A percentile compares a stretch with the other conserved stretches of the same genome.
These are phyloP conservation scores for Diabrotica balteata DNA, from an alignment of 2,888 invertebrate species.

Conservation along the genomic window DNA sequence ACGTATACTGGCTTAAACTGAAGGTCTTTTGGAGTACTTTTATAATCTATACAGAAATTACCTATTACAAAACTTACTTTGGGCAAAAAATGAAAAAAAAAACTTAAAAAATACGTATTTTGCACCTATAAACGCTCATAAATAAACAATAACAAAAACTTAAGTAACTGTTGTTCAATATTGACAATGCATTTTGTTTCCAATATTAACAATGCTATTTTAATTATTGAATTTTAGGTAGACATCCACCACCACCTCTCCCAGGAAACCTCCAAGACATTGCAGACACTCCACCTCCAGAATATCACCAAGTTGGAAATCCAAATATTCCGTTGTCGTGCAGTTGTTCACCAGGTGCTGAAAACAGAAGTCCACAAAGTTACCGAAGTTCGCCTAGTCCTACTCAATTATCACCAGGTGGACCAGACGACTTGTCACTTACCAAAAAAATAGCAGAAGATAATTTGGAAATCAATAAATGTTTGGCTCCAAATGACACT, in stretches of 20 bases:
- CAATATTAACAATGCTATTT: not conserved
- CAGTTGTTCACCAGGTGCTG: constrained; percentile 55
- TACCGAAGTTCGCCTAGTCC: constrained; percentile 50
- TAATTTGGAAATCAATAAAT: constrained; percentile 32
- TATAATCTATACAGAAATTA: too few relatives aligned
- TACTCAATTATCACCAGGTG: constrained; percentile 54
- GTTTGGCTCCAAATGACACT: constrained; percentile 15
- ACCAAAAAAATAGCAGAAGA: constrained; percentile 39
- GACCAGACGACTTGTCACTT: constrained; percentile 56
- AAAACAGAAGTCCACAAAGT: constrained; percentile 49
- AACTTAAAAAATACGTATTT: too few relatives aligned
- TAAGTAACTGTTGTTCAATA: not conserved
- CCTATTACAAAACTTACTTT: too few relatives aligned
- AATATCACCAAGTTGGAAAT: constrained; percentile 48
- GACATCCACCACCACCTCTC: constrained; percentile 42
- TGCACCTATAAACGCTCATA: too few relatives aligned
- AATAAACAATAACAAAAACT: too few relatives aligned
- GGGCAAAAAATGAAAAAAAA: too few relatives aligned
- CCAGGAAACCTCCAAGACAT: constrained; percentile 36
- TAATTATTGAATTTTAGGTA: constrained; percentile 36
- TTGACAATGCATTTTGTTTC: not conserved
- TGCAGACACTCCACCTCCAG: constrained; percentile 36
- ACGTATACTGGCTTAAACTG: too few relatives aligned
- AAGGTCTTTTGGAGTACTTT: too few relatives aligned
- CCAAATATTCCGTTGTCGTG: constrained; percentile 48